Evolutionary conservation across 2,888 invertebrate species (phyloP), one percentile per base, ranked within the genome.

Genomic region (Coenonympha glycerion): DNA sequence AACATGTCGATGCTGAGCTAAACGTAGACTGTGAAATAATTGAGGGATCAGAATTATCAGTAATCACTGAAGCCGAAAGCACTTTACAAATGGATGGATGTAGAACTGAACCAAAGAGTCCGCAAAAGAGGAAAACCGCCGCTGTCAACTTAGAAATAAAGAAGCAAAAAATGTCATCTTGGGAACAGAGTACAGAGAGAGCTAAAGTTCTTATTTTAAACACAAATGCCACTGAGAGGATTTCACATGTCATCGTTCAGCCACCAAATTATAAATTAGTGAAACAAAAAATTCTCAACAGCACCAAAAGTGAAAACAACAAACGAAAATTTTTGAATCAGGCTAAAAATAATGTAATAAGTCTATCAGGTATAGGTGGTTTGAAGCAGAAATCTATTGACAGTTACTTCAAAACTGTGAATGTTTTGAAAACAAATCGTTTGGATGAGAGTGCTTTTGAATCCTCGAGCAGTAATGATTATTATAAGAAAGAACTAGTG

Each of bases 191-290:
- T 53, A 58, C 59, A 68, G 76, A 77, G 67, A 69, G 76, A 66
- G 61, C 71, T 62, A 83, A 77, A 70, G 73, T 87, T 87, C 86
- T 84, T 71, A 82, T 82, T 86, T 85, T 85, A 69, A 87, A 86
- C 52, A 79, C 81, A 63, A 72, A 81, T 70, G 80, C 79, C 72
- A 76, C 79, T 69, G 77, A 79, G 63, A 81, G 78, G 69, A 70
- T 84, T 62, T 76, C 79, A 48, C 78, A 83, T 74, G 81, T 83
- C 76, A 84, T 79, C 70, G 73, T 84, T 60, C 83, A 85, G 64
- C 83, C 84, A 76, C 76, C 77, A 84, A 81, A 83, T 82, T 85
- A 78, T 70, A 86, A 77, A 79, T 73, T 79, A 66, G 71, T 80
- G 63, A 83, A 83, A 69, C 66, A 73, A 57, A 73, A 77, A 70